Percentiles rank a stretch among this genome's conserved stretches.
phyloP scores from a whole-genome alignment of 2,797 vertebrate species.

The Pterois miles region DNA sequence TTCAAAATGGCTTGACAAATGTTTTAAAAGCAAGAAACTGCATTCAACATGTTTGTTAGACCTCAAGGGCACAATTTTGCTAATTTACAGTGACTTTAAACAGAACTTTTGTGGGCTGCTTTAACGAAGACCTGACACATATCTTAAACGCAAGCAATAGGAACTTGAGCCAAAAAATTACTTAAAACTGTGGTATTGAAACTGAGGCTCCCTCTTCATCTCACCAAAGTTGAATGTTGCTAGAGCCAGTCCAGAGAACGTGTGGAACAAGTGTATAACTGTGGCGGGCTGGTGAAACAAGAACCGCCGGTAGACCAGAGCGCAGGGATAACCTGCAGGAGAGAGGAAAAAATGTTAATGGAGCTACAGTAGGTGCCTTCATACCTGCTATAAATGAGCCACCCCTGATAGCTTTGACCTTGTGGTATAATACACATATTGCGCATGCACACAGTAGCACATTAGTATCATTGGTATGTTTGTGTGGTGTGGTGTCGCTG shows the following conservation, averaged over 20 bases:
- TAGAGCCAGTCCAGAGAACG: slow-evolving; percentile 90
- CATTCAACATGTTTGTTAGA: background rate
- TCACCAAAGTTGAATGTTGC: slow-evolving; percentile 98
- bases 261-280: slow-evolving; percentile 92
- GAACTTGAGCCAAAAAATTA: background rate
- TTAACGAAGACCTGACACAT: background rate
- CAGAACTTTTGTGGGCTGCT: background rate
- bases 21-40: background rate
- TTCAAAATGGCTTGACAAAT: background rate
- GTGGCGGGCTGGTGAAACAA: slow-evolving; percentile 91
- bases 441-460: background rate
- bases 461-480: background rate
- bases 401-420: slow-evolving; percentile 30
- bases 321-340: slow-evolving; percentile 92
- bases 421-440: slow-evolving; percentile 9
- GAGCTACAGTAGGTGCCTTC: background rate
- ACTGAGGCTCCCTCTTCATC: slow-evolving; percentile 34
- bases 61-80: background rate
- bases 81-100: background rate
- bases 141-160: background rate
- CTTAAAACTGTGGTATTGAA: background rate
- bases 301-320: slow-evolving; percentile 90
- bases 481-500: background rate
- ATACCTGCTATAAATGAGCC: slow-evolving; percentile 13
- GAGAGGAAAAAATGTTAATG: slow-evolving; percentile 24